Percentiles rank a stretch among this genome's conserved stretches.
phyloP scores from a whole-genome alignment of 2,797 vertebrate species.

The Xiphophorus birchmanni region DNA sequence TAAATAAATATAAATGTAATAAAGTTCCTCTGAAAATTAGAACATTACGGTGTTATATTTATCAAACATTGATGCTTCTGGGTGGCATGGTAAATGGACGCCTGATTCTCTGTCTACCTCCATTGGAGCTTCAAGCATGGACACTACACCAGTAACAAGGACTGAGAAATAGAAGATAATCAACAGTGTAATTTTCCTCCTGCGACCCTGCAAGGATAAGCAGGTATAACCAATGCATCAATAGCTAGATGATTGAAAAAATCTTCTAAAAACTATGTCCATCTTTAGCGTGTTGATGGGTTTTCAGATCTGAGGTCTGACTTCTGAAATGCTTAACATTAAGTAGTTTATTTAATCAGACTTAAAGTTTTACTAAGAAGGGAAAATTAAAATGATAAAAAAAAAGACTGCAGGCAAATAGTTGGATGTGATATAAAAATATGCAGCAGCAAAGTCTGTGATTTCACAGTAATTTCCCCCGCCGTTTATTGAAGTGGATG shows the following conservation, averaged over 20 bases:
- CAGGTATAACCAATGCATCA: neutral
- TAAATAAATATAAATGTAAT: neutral
- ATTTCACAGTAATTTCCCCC: constrained; percentile 19
- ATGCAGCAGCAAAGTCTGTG: constrained; percentile 27
- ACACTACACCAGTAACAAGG: neutral
- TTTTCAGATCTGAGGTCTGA: constrained; percentile 24
- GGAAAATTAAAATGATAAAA: constrained; percentile 40
- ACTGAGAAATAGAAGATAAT: neutral
- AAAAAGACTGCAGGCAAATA: constrained; percentile 37
- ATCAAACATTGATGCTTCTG: neutral
- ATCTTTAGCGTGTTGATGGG: constrained; percentile 29
- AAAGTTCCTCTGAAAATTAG: neutral
- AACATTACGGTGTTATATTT: neutral
- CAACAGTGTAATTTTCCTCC: neutral
- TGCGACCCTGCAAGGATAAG: neutral
- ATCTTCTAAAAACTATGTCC: constrained; percentile 26
- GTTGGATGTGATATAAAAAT: constrained; percentile 29
- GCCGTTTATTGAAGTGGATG: constrained; percentile 3
- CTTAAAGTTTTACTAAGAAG: constrained; percentile 20
- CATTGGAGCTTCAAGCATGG: neutral
- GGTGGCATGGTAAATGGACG: neutral
- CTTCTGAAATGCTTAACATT: constrained; percentile 43
- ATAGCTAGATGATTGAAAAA: neutral
- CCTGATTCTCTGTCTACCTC: neutral
- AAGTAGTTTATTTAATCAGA: constrained; percentile 40